Percentiles rank a stretch among this genome's conserved stretches.
Evolutionary conservation across 2,113 vertebrate species (phyloP).

Genomic region (Otis tarda): DNA sequence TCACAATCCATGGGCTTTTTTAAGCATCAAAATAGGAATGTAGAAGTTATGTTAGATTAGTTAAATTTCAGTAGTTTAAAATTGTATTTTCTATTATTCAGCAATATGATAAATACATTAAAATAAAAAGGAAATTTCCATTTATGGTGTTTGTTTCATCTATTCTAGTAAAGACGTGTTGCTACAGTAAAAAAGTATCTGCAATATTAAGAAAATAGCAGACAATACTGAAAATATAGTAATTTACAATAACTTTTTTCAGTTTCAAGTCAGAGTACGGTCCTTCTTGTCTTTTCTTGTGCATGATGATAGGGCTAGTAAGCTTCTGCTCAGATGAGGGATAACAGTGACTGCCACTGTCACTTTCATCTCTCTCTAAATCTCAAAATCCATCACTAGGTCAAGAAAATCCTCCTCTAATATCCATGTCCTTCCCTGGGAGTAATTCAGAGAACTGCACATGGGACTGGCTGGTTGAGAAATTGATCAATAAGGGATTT

Average conservation of each 20-base stretch:
- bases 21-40: not conserved
- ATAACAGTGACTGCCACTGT: constrained; percentile 69
- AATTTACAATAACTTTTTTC: not conserved
- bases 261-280: not conserved
- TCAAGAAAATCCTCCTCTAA: constrained; percentile 67
- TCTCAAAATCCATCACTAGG: constrained; percentile 78
- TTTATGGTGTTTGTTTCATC: not conserved
- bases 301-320: constrained; percentile 32
- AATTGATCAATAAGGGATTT: not conserved
- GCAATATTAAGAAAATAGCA: not conserved
- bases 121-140: not conserved
- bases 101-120: not conserved
- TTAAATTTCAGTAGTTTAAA: not conserved
- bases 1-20: not conserved
- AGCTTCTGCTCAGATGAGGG: constrained; percentile 63
- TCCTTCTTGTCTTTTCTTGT: constrained; percentile 6
- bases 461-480: not conserved
- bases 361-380: constrained; percentile 74
- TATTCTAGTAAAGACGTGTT: not conserved
- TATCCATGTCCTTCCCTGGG: constrained; percentile 13
- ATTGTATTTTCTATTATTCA: not conserved
- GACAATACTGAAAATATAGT: not conserved
- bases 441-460: constrained; percentile 50
- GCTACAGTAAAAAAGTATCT: not conserved
- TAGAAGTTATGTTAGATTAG: not conserved